Conservation (phyloP, 2,888 invertebrate species). For the Lysandra coridon region DNA sequence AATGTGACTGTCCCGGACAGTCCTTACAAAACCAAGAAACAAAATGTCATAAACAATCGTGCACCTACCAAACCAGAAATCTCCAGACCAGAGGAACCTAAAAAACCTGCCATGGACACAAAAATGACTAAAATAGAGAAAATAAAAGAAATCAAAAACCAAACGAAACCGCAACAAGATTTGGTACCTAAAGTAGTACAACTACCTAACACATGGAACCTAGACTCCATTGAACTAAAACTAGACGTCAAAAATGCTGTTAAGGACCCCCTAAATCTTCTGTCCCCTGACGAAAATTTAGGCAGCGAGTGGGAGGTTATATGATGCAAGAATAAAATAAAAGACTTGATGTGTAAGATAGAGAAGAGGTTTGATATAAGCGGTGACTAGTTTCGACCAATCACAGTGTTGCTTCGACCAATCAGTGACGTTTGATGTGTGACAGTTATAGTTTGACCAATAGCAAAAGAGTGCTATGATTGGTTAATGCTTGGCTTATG, state of each 20-base stretch:
- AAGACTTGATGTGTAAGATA: not conserved
- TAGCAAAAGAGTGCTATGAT: not conserved
- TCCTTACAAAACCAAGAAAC: conserved; percentile 35
- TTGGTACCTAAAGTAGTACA: conserved; percentile 73
- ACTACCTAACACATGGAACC: conserved; percentile 82
- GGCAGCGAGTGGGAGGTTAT: conserved; percentile 75
- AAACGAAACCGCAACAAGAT: conserved; percentile 46
- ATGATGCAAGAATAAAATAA: conserved; percentile 32
- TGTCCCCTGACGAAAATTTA: conserved; percentile 66
- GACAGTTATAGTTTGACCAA: not conserved
- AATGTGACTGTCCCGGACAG: conserved; percentile 30
- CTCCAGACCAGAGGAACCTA: conserved; percentile 29
- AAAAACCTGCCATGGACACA: conserved; percentile 35
- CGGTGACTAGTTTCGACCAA: not conserved
- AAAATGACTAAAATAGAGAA: conserved; percentile 33
- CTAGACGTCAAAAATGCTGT: conserved; percentile 59
- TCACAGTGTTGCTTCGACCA: not conserved
- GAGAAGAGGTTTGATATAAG: not conserved
- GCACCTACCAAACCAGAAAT: not conserved
- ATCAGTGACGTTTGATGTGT: not conserved
- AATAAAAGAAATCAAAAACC: conserved; percentile 35
- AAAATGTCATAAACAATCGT: not conserved
- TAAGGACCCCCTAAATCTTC: conserved; percentile 48
- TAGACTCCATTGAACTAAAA: conserved; percentile 71
- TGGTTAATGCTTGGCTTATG: not conserved